Evolutionary conservation across 2,113 vertebrate genomes (phyloP), one percentile per base, ranked within the genome.

Genomic region (Menidia beryllina): DNA sequence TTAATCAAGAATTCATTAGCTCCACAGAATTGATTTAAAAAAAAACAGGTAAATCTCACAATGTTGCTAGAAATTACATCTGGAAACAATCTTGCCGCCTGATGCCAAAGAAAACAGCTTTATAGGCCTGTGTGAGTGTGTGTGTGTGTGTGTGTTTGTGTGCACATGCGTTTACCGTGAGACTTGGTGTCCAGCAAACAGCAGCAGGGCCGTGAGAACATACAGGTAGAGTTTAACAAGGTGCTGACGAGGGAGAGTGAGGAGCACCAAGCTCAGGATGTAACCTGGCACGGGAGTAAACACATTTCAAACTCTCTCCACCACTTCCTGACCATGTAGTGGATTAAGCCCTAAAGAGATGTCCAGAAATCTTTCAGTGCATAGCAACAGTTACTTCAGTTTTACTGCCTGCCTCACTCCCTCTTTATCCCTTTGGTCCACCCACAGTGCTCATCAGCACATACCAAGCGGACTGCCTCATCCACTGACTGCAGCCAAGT

Each of bases 151-250:
- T 30, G 17, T 23, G 2, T 49, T 23, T 25, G 19, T 48, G 27
- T 79, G 11, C 43, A 19, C 19, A 14, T 56, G 13, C 38, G 10
- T 30, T 4, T 80, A 99, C 98, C 98, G 96, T 84, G 98, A 99
- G 74, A 99, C 96, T 90, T 99, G 98, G 91, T 99, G 98, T 76
- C 98, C 97, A 79, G 96, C 96, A 82, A 96, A 99, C 66, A 99
- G 94, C 80, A 99, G 93, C 65, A 99, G 73, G 47, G 97, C 98
- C 20, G 98, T 98, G 66, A 99, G 88, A 72, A 98, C 95, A 54
- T 99, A 99, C 26, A 99, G 89, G 91, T 99, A 99, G 75, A 99
- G 96, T 82, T 96, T 95, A 88, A 98, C 96, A 75, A 99, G 94
- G 79, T 98, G 97, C 88, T 99, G 98, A 57, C 96, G 95, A 70